Conservation (phyloP, 2,797 vertebrate genomes). For the Argentina silus region DNA sequence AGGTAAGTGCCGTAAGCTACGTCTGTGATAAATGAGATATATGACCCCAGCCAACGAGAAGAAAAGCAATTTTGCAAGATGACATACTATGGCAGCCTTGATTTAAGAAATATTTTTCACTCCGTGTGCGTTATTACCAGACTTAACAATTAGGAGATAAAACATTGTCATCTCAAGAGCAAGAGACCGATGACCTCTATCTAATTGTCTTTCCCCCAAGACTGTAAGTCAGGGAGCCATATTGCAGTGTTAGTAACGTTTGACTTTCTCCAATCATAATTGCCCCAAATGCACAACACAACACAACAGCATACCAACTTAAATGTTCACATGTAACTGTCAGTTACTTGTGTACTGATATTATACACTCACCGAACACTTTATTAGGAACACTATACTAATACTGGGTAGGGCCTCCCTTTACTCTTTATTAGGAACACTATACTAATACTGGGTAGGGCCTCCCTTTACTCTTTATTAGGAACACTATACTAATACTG, state of each 20-base stretch:
- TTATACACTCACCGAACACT: no score
- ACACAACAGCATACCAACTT: background rate
- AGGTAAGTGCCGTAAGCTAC: conserved; percentile 32
- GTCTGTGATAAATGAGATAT: conserved; percentile 38
- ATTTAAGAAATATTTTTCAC: conserved; percentile 37
- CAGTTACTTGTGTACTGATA: conserved; percentile 50
- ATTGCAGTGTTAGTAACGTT: background rate
- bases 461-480: no score
- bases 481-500: no score
- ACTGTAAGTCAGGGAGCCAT: conserved; percentile 28
- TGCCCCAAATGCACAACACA: background rate
- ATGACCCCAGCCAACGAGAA: conserved; percentile 52
- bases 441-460: no score
- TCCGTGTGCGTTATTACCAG: conserved; percentile 8
- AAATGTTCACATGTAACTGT: conserved; percentile 6
- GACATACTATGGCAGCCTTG: conserved; percentile 34
- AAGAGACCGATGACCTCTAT: conserved; percentile 33
- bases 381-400: no score
- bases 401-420: no score
- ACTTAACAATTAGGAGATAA: conserved; percentile 28
- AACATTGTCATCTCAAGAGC: conserved; percentile 7
- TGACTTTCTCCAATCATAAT: background rate
- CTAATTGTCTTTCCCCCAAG: conserved; percentile 32
- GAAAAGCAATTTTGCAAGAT: conserved; percentile 43
- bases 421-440: no score